Conservation (phyloP, 1,140 invertebrate genomes). For the Periplaneta americana region DNA sequence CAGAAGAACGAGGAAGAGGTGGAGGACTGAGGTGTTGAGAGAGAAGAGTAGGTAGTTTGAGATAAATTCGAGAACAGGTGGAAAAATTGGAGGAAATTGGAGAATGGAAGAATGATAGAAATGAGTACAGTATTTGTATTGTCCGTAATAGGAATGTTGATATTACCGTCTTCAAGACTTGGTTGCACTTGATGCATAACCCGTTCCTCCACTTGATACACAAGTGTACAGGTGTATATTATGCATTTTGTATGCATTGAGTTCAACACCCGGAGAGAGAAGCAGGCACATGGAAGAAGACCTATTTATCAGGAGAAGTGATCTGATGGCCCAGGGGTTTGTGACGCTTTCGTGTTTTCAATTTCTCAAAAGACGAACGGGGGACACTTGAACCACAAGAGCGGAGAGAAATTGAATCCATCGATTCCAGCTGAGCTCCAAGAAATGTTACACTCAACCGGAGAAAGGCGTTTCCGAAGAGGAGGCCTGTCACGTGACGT, state of each 20-base stretch:
- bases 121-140: no score
- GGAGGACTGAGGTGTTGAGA: no score
- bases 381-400: neutral
- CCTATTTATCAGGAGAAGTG: neutral
- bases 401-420: neutral
- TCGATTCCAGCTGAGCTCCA: neutral
- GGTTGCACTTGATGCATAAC: no score
- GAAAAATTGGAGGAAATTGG: no score
- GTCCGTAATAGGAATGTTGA: no score
- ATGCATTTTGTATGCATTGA: neutral
- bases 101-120: no score
- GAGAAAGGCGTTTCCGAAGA: neutral
- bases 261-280: neutral
- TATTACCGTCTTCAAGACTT: no score
- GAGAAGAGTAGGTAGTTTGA: no score
- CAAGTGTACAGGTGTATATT: no score
- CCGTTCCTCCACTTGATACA: no score
- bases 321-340: neutral
- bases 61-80: no score
- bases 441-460: neutral
- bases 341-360: neutral
- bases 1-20: no score
- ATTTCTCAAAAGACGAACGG: neutral
- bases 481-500: neutral
- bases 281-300: neutral